phyloP scores from a whole-genome alignment of 2,797 vertebrate genomes.

The Crax fasciolata region DNA sequence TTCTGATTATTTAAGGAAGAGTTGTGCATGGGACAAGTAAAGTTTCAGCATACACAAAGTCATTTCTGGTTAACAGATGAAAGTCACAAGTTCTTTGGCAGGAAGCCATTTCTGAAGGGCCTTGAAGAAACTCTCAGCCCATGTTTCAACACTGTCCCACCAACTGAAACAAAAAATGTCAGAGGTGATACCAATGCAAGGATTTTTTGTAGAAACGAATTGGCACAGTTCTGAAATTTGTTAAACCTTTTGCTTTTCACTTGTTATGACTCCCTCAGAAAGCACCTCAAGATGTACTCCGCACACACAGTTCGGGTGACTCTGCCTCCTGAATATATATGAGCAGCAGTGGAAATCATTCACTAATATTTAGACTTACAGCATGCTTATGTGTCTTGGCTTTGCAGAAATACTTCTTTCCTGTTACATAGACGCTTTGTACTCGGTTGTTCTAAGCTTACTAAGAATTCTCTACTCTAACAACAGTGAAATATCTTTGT shows the following conservation, averaged over 20 bases:
- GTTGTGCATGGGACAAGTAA: not conserved
- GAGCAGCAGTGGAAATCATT: constrained; percentile 59
- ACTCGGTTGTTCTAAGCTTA: constrained; percentile 84
- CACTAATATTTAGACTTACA: constrained; percentile 83
- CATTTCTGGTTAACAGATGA: not conserved
- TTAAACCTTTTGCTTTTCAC: constrained; percentile 19
- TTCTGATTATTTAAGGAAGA: not conserved
- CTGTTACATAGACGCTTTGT: constrained; percentile 80
- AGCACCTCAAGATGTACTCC: constrained; percentile 81
- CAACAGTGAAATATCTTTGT: constrained; percentile 90
- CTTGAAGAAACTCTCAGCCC: not conserved
- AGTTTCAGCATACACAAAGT: not conserved
- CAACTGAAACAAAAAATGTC: constrained; percentile 68
- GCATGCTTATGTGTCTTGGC: constrained; percentile 81
- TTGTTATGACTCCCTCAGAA: constrained; percentile 58
- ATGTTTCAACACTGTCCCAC: not conserved
- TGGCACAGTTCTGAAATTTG: not conserved
- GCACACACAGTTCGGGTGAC: constrained; percentile 30
- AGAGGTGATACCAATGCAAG: constrained; percentile 65
- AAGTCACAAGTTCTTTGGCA: not conserved
- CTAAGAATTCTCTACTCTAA: constrained; percentile 90
- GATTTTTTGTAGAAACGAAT: constrained; percentile 20
- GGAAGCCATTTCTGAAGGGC: not conserved
- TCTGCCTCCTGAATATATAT: constrained; percentile 53
- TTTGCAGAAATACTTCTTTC: constrained; percentile 79